Percentiles rank a stretch among this genome's conserved stretches.
phyloP scores from a whole-genome alignment of 2,113 vertebrate species.

The Perca flavescens region DNA sequence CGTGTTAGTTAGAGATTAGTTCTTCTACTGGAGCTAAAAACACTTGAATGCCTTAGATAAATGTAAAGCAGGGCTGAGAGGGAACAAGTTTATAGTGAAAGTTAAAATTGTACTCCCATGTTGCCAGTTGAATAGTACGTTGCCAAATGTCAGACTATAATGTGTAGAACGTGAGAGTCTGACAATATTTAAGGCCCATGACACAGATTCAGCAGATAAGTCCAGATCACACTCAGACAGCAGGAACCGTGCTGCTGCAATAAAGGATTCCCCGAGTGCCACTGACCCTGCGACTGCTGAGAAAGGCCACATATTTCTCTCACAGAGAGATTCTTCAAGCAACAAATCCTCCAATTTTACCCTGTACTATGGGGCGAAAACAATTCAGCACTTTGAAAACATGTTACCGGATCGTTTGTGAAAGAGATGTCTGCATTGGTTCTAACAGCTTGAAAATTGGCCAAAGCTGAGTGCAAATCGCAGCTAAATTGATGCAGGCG shows the following conservation, averaged over 20 bases:
- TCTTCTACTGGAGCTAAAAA: too few species aligned
- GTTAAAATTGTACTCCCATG: too few species aligned
- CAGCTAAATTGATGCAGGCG: background rate
- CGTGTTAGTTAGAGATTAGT: too few species aligned
- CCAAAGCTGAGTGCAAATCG: background rate
- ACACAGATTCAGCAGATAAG: background rate
- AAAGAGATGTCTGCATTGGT: background rate
- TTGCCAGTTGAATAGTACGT: background rate
- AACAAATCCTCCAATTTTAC: background rate
- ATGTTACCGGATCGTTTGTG: background rate
- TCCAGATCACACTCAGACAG: background rate
- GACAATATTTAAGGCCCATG: background rate
- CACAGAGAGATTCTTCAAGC: background rate
- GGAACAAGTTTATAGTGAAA: background rate
- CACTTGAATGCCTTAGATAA: too few species aligned
- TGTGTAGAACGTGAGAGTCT: background rate
- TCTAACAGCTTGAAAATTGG: slow-evolving; percentile 15
- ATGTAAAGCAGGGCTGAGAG: background rate
- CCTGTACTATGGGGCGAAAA: background rate
- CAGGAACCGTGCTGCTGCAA: background rate
- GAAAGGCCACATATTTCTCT: background rate
- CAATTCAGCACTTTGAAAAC: background rate
- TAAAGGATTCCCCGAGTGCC: background rate
- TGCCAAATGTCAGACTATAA: background rate
- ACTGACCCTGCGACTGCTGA: background rate